Evolutionary conservation across 1,140 invertebrate genomes (phyloP), one percentile per base, ranked within the genome.

Genomic region (Rhyzopertha dominica): DNA sequence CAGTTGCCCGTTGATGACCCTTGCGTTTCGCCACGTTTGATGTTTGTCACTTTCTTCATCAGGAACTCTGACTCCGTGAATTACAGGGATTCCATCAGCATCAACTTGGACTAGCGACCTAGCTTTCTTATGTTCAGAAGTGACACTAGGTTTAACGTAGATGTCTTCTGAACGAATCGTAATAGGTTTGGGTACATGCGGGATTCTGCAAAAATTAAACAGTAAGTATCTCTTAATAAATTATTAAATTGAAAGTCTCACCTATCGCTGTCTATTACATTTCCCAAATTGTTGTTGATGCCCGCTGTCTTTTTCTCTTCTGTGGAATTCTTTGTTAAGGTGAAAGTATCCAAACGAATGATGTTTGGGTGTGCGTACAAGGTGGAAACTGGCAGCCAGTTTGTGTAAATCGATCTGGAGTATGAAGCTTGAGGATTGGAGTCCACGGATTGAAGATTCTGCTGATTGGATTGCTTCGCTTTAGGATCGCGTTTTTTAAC

Each of bases 1-100:
- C 40, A 90, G 59, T 62, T 84, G 78, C 29, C 84, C 84, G 54
- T 91, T 90, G 17, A 91, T 85, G 1, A 92, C 86, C 43, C 87
- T 69, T 0, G 87, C 87, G 66, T 91, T 91, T 34, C 88, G 74
- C 87, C 87, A 92, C 1, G 78, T 82, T 58, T 85, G 82, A 8
- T 74, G 63, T 42, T 81, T 81, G 55, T 91, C 87, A 30, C 79
- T 78, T 30, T 87, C 84, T 40, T 88, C 84, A 53, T 92, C 87
- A 0, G 87, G 87, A 13, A 89, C 79, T 39, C 87, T 75, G 1
- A 85, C 75, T 0, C 88, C 88, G 39, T 87, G 81, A 20, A 91
- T 83, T 19, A 89, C 75, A 1, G 85, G 84, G 28, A 84, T 82
- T 0, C 84, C 84, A 57, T 87, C 82, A 3, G 69, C 64, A 30